Conservation (phyloP, 2,888 invertebrate species). For the Miltochrista miniata region DNA sequence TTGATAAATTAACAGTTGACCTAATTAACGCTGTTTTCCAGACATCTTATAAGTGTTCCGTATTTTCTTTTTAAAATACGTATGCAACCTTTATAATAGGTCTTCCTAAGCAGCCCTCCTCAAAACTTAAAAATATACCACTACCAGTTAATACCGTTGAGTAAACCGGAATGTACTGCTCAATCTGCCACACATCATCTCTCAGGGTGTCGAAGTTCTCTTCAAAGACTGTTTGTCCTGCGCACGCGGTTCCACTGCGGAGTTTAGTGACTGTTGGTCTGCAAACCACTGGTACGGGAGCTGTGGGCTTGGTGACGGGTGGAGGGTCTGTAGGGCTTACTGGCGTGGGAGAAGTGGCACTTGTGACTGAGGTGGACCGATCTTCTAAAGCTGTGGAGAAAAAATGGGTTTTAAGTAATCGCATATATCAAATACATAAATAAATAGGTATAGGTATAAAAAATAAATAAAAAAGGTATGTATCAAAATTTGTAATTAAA, state of each 20-base stretch:
- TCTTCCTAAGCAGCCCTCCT: too few relatives aligned
- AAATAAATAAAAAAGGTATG: too few relatives aligned
- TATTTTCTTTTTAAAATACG: too few relatives aligned
- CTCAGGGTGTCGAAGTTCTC: constrained; percentile 83
- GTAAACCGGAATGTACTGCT: constrained; percentile 80
- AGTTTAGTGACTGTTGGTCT: constrained; percentile 55
- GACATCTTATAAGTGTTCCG: too few relatives aligned
- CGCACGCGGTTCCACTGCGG: constrained; percentile 64
- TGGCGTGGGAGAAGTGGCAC: background rate
- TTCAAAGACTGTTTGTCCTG: constrained; percentile 82
- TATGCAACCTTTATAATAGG: too few relatives aligned
- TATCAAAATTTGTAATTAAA: too few relatives aligned
- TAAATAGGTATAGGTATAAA: too few relatives aligned
- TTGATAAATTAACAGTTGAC: too few relatives aligned
- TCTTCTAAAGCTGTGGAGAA: constrained; percentile 32
- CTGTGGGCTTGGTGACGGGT: background rate
- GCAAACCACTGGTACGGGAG: constrained; percentile 35
- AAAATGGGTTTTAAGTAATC: background rate
- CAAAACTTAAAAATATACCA: too few relatives aligned
- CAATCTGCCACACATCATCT: constrained; percentile 80
- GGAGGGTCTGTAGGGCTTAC: too few relatives aligned
- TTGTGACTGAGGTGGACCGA: constrained; percentile 6
- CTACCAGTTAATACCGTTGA: constrained; percentile 48
- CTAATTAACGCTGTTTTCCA: too few relatives aligned
- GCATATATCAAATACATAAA: too few relatives aligned